A percentile compares a stretch with the other conserved stretches of the same genome.
These are phyloP conservation scores for Sciurus niger DNA, from an alignment of 2,113 vertebrate species.

Conservation along the genomic window DNA sequence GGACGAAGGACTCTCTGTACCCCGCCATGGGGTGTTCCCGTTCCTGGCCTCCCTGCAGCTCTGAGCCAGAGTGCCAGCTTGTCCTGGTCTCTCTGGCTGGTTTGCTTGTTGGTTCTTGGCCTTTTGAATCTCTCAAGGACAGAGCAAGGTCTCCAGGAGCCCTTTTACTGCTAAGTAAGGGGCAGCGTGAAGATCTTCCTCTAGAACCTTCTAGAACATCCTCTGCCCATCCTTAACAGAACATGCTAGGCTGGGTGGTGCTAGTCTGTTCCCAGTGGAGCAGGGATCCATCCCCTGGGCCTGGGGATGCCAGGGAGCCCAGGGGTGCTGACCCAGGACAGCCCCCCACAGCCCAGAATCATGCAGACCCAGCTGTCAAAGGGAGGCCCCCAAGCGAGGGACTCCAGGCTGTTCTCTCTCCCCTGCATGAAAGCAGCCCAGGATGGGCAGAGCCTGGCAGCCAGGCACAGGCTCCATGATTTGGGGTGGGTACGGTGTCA, in stretches of 20 bases:
- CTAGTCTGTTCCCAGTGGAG: background rate
- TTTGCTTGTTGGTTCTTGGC: background rate
- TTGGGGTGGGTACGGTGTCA: background rate
- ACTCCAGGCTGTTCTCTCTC: accelerated
- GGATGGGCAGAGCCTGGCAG: accelerated
- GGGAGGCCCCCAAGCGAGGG: too few relatives aligned
- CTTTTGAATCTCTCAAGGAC: background rate
- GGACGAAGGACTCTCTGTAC: too few relatives aligned
- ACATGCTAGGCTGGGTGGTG: background rate
- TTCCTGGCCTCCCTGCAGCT: background rate
- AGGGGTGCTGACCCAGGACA: too few relatives aligned
- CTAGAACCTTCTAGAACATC: too few relatives aligned
- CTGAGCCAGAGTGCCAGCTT: background rate
- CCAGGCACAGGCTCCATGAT: too few relatives aligned
- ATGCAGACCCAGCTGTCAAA: background rate
- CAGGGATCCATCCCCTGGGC: background rate
- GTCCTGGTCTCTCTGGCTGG: background rate
- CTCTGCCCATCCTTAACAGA: accelerated
- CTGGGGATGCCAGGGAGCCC: accelerated
- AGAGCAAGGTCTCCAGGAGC: background rate
- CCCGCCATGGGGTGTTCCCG: too few relatives aligned
- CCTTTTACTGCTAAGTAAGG: background rate
- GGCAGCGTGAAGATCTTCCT: background rate
- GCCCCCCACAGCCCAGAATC: background rate
- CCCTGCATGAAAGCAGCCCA: background rate